A percentile compares a stretch with the other conserved stretches of the same genome.
Evolutionary conservation across 2,797 vertebrate species (phyloP).

Genomic region (Heterohyrax brucei): DNA sequence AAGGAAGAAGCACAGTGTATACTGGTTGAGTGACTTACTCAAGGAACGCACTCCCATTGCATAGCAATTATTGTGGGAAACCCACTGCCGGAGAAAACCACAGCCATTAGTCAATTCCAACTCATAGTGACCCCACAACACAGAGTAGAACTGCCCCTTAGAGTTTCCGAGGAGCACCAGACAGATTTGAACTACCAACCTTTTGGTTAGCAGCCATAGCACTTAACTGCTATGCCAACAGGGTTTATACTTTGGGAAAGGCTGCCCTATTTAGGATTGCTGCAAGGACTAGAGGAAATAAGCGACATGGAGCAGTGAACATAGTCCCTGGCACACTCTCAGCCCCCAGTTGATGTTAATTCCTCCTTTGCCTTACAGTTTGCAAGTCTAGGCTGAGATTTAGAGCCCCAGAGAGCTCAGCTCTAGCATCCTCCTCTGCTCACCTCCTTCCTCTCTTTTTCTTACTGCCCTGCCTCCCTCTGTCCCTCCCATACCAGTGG

Average conservation of each 20-base stretch:
- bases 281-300: not conserved
- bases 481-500: not conserved
- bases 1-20: not conserved
- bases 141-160: too few species aligned
- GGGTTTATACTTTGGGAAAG: not conserved
- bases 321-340: fast-evolving
- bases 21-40: not conserved
- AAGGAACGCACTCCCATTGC: not conserved
- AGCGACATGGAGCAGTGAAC: not conserved
- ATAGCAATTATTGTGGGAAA: not conserved
- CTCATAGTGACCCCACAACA: too few species aligned
- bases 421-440: not conserved
- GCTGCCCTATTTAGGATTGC: not conserved
- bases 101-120: too few species aligned
- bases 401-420: not conserved
- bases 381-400: not conserved
- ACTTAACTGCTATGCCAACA: too few species aligned
- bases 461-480: not conserved
- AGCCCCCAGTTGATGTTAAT: not conserved
- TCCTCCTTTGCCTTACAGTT: not conserved
- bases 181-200: too few species aligned
- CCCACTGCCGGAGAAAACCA: too few species aligned
- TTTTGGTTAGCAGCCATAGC: too few species aligned
- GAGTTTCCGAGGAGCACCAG: too few species aligned
- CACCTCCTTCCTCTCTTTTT: not conserved